Conservation (phyloP, 2,888 invertebrate genomes). For the Spisula solida region DNA sequence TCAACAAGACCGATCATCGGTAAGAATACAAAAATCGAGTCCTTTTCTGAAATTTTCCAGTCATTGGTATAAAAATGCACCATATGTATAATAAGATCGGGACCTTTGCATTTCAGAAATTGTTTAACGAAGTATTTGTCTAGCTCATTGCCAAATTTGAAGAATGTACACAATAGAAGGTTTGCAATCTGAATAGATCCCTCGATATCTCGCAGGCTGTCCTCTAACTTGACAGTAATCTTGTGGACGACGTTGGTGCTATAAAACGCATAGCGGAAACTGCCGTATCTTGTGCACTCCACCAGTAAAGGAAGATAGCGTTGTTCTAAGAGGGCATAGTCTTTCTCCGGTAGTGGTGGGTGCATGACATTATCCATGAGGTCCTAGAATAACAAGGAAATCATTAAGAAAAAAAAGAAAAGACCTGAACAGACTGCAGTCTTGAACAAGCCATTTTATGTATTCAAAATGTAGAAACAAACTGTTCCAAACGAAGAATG, state of each 20-base stretch:
- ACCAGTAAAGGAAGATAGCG: conserved; percentile 64
- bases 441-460: too few relatives aligned
- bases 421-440: too few relatives aligned
- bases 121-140: conserved; percentile 77
- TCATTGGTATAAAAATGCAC: conserved; percentile 68
- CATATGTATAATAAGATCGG: conserved; percentile 74
- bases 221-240: conserved; percentile 66
- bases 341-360: conserved; percentile 55
- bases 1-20: conserved; percentile 78
- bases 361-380: conserved; percentile 52
- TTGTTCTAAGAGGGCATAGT: conserved; percentile 59
- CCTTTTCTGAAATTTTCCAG: conserved; percentile 42
- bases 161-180: conserved; percentile 73
- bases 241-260: conserved; percentile 71
- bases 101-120: conserved; percentile 75
- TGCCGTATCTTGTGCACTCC: conserved; percentile 58
- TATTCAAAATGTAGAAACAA: too few relatives aligned
- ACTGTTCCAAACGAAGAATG: too few relatives aligned
- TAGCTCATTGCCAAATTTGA: conserved; percentile 62
- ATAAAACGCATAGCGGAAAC: conserved; percentile 68
- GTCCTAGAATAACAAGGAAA: conserved; percentile 13
- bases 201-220: conserved; percentile 59
- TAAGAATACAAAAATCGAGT: conserved; percentile 72
- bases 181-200: conserved; percentile 60
- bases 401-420: too few relatives aligned